Conservation (phyloP, 2,888 invertebrate species). For the Tachina grossa region DNA sequence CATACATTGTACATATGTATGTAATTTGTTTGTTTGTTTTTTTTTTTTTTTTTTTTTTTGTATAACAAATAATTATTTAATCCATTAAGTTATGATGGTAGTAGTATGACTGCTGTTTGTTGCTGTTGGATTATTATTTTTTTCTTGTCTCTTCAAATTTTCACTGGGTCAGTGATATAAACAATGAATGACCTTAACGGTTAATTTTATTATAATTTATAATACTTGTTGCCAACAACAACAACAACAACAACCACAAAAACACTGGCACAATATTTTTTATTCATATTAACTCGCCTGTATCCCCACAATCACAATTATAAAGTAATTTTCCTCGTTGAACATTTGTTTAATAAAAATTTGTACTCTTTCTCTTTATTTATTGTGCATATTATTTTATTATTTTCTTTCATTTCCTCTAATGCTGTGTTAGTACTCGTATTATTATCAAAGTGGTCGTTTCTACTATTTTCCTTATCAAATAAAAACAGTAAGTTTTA, state of each 20-base stretch:
- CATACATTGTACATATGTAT: constrained; percentile 22
- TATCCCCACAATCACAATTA: constrained; percentile 21
- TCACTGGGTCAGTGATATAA: constrained; percentile 68
- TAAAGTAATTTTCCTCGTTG: constrained; percentile 25
- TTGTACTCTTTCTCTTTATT: not conserved
- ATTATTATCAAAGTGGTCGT: constrained; percentile 7
- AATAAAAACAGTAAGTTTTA: not conserved
- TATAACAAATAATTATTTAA: constrained; percentile 23
- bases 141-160: constrained; percentile 17
- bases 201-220: constrained; percentile 65
- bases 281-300: constrained; percentile 5
- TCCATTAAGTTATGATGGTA: constrained; percentile 22
- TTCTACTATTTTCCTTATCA: not conserved
- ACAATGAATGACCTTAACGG: constrained; percentile 70
- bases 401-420: constrained; percentile 15
- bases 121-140: constrained; percentile 17
- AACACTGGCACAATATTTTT: not conserved
- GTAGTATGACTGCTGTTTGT: constrained; percentile 9
- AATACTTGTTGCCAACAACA: constrained; percentile 34
- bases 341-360: constrained; percentile 1
- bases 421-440: not conserved
- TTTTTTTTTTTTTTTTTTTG: no score
- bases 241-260: not conserved
- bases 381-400: not conserved
- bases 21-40: not conserved